Evolutionary conservation across 2,888 invertebrate genomes (phyloP).

Genomic region (Troides helena): DNA sequence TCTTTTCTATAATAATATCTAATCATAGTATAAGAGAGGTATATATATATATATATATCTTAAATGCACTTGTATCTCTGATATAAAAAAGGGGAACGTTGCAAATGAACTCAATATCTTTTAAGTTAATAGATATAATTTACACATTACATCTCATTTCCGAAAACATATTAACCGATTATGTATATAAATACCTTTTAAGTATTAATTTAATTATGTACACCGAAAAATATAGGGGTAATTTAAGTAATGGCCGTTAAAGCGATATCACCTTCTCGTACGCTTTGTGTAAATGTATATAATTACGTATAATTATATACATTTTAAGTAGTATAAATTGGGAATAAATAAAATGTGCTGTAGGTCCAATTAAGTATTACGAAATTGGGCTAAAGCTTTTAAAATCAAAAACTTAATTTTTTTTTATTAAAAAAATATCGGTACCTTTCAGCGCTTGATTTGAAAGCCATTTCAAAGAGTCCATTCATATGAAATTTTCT

Average conservation of each 20-base stretch:
- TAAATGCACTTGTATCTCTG: too few species aligned
- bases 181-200: constrained; percentile 2
- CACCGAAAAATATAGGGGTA: not conserved
- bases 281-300: not conserved
- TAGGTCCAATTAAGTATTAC: not conserved
- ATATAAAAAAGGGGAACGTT: not conserved
- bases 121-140: constrained; percentile 17
- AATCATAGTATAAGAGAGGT: too few species aligned
- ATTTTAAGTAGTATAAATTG: not conserved
- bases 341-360: not conserved
- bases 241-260: constrained; percentile 3
- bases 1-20: too few species aligned
- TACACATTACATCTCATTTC: constrained; percentile 5
- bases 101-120: not conserved
- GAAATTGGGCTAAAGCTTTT: not conserved
- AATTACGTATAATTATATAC: not conserved
- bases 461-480: too few species aligned
- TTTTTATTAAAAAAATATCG: not conserved
- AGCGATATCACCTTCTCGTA: not conserved
- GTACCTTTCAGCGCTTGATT: too few species aligned
- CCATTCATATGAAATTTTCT: too few species aligned
- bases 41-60: too few species aligned
- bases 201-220: constrained; percentile 10
- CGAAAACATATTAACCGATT: constrained; percentile 9
- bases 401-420: not conserved